phyloP scores from a whole-genome alignment of 2,888 invertebrate genomes.

The Muscina levida region DNA sequence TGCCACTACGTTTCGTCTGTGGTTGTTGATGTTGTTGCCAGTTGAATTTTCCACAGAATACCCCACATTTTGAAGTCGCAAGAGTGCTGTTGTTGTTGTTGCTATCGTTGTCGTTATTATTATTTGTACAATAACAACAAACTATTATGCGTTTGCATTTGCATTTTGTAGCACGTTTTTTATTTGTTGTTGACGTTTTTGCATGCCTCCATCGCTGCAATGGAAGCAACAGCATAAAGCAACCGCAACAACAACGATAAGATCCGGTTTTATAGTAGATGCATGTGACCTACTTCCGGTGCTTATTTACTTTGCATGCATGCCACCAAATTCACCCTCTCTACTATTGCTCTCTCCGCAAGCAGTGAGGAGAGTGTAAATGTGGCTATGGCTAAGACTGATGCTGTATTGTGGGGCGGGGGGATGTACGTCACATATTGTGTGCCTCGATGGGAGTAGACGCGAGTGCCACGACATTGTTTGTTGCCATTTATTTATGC shows the following conservation, averaged over 20 bases:
- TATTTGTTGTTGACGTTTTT: slow-evolving; percentile 35
- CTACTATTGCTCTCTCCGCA: not conserved
- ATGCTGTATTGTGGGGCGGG: no score
- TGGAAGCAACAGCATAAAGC: slow-evolving; percentile 14
- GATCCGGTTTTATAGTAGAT: slow-evolving; percentile 65
- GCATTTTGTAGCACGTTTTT: slow-evolving; percentile 59
- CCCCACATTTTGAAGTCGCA: slow-evolving; percentile 39
- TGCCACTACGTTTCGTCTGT: slow-evolving; percentile 59
- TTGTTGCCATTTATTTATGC: slow-evolving; percentile 42
- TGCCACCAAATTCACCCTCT: not conserved
- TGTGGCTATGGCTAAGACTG: not conserved
- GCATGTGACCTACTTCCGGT: slow-evolving; percentile 68
- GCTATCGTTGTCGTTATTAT: not conserved
- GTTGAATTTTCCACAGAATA: not conserved
- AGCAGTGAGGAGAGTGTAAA: no score
- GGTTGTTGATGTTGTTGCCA: slow-evolving; percentile 20
- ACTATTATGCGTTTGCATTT: slow-evolving; percentile 46
- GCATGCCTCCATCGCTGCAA: slow-evolving; percentile 50
- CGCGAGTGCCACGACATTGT: slow-evolving; percentile 30
- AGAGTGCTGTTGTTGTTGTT: not conserved
- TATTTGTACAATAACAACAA: slow-evolving; percentile 20
- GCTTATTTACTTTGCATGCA: not conserved
- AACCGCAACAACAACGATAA: slow-evolving; percentile 47
- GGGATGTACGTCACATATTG: not conserved
- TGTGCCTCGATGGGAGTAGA: slow-evolving; percentile 7